Evolutionary conservation across 2,113 vertebrate species (phyloP).

Genomic region (Pipa parva): DNA sequence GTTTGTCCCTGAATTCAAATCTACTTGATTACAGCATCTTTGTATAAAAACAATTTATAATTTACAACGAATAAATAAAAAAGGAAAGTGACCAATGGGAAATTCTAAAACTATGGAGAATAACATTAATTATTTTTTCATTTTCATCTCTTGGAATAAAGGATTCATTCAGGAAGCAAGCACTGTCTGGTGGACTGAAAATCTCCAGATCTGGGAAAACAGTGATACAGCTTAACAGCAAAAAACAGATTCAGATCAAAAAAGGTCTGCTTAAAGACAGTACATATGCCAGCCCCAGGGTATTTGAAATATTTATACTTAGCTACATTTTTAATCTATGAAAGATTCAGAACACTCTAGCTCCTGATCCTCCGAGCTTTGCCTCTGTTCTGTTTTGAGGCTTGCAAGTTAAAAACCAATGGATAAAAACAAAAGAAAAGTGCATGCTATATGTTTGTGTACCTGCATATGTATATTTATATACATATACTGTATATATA

Average conservation of each 20-base stretch:
- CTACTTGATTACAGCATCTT: too few relatives aligned
- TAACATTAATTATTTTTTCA: background rate
- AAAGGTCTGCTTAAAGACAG: conserved; percentile 64
- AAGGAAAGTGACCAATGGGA: background rate
- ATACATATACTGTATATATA: too few relatives aligned
- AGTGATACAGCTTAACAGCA: conserved; percentile 42
- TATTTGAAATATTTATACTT: conserved; percentile 74
- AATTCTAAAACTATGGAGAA: background rate
- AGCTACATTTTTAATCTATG: conserved; percentile 67
- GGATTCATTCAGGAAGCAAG: conserved; percentile 11
- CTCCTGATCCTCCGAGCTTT: conserved; percentile 40
- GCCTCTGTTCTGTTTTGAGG: background rate
- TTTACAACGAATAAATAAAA: background rate
- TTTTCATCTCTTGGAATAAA: conserved; percentile 18
- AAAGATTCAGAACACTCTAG: conserved; percentile 51
- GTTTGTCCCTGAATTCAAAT: too few relatives aligned
- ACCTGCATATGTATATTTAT: too few relatives aligned
- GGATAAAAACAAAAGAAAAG: background rate
- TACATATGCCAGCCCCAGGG: conserved; percentile 62
- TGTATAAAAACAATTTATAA: too few relatives aligned
- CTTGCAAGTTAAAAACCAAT: background rate
- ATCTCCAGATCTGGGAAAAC: conserved; percentile 21
- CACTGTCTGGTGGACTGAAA: conserved; percentile 20
- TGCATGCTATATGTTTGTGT: too few relatives aligned
- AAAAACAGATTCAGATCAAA: conserved; percentile 65